Evolutionary conservation across 2,888 invertebrate species (phyloP), one percentile per base, ranked within the genome.

Genomic region (Tribolium freemani): DNA sequence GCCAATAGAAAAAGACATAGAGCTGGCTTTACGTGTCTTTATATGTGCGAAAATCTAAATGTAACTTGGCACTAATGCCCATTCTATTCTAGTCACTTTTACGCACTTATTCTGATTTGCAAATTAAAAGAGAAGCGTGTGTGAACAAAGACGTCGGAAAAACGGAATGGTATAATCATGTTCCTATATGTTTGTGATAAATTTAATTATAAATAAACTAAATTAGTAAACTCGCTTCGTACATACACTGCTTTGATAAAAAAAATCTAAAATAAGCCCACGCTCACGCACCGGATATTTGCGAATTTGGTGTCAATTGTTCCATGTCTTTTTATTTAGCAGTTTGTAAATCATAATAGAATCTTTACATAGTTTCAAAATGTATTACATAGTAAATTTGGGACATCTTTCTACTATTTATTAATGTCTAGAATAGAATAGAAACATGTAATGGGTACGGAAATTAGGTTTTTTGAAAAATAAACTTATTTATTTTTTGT

Each of bases 121-220:
- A 48, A 48, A 48, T 48, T 48, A 38, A 38, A 38, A 38, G 26
- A 38, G 8, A 38, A 38, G 38, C n/a, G 38, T n/a, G 38, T 48
- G 13, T n/a, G 13, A 46, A 46, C 13, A 9, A 46, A n/a, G 13
- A 46, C n/a, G 13, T 6, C 5, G 16, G 16, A 48, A 48, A 48
- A 11, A 48, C 11, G 11, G 48, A 16, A 48, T 48, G 48, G 48
- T 48, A 11, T 48, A 48, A 48, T 48, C n/a, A 48, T 11, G 48
- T 48, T 48, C 48, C 48, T 48, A 48, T 48, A 48, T 13, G 8
- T 48, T 48, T 48, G 48, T 48, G 48, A 48, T 48, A 48, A 10
- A 13, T 48, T 13, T 48, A 48, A 48, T 38, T 38, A 38, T 3
- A 38, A 38, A 31, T 31, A 31, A 8, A 38, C n/a, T n/a, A 38